A percentile compares a stretch with the other conserved stretches of the same genome.
Conservation (phyloP, 1,140 invertebrate genomes). For the Cherax quadricarinatus region DNA sequence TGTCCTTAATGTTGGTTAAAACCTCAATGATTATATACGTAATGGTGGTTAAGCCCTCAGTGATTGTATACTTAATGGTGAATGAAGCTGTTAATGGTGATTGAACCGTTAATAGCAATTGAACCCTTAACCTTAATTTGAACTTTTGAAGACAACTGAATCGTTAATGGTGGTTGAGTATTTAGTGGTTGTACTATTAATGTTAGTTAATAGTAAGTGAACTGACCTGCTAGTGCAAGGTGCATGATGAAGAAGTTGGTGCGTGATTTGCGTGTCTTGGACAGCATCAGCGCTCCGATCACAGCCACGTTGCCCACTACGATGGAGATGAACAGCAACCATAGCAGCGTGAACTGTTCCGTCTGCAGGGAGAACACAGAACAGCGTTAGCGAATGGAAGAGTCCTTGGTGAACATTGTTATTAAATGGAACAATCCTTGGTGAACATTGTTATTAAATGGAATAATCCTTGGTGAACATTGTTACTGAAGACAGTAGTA, state of each 20-base stretch:
- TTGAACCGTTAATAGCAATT: no score
- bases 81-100: no score
- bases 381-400: no score
- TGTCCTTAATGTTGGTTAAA: no score
- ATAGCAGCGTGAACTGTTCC: constrained; percentile 91
- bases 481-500: neutral
- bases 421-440: neutral
- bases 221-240: constrained; percentile 80
- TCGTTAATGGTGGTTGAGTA: no score
- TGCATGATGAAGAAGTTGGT: constrained; percentile 99
- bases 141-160: no score
- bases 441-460: neutral
- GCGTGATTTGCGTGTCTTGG: constrained; percentile 89
- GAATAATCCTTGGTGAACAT: neutral
- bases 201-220: no score
- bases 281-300: constrained; percentile 87
- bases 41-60: no score
- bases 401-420: neutral
- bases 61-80: no score
- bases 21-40: no score
- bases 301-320: constrained; percentile 93
- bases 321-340: constrained; percentile 91
- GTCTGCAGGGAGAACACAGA: constrained; percentile 82
- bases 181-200: no score
- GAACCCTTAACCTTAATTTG: no score